These are phyloP conservation scores for Oncopodura yosiiana DNA, from an alignment of 1,140 invertebrate species.

Conservation along the genomic window DNA sequence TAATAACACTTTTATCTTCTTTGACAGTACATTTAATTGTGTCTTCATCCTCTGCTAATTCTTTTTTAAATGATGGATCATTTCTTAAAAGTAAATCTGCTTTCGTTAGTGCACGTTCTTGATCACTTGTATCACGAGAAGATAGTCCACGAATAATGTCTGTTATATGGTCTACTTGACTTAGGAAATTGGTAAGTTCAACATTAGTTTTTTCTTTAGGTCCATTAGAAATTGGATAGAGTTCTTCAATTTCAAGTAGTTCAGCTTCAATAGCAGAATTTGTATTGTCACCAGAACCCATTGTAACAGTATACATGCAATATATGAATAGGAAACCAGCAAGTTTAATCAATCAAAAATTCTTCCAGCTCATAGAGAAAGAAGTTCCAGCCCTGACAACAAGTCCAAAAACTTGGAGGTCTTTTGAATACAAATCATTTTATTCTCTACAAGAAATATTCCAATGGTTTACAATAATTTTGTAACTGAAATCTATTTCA, in stretches of 20 bases:
- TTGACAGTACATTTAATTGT: slow-evolving; percentile 46
- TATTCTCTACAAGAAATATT: neutral
- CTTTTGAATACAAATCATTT: no score
- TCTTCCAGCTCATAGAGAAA: no score
- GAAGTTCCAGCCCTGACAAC: no score
- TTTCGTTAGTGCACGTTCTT: slow-evolving; percentile 40
- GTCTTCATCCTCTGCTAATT: slow-evolving; percentile 37
- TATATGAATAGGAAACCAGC: no score
- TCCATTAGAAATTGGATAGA: neutral
- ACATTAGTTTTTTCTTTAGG: slow-evolving; percentile 40
- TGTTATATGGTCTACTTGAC: slow-evolving; percentile 52
- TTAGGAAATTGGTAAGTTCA: slow-evolving; percentile 61
- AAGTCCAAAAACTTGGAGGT: no score
- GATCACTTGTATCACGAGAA: slow-evolving; percentile 5
- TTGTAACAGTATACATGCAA: no score
- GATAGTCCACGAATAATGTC: slow-evolving; percentile 29
- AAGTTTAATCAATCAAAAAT: no score
- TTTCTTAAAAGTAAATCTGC: slow-evolving; percentile 50
- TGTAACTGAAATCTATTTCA: neutral
- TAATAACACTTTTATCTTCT: slow-evolving; percentile 56
- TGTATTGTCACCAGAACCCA: no score
- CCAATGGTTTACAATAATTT: neutral
- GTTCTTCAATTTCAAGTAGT: neutral
- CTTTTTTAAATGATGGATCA: slow-evolving; percentile 47
- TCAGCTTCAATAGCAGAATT: no score